Evolutionary conservation across 1,140 invertebrate species (phyloP), one percentile per base, ranked within the genome.

Genomic region (Tetramorium simillimum): DNA sequence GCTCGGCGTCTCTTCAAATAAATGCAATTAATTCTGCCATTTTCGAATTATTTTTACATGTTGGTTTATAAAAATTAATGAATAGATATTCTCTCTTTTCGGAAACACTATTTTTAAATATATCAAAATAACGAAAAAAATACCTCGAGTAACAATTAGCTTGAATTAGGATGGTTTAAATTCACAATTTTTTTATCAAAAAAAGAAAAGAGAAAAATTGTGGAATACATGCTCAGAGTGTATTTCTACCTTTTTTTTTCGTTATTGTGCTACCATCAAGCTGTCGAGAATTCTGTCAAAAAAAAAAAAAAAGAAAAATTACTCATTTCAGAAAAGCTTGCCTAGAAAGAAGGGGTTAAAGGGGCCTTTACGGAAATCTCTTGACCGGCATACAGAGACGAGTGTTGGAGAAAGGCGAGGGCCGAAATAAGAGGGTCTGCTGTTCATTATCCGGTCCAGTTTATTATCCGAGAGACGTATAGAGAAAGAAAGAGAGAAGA

Each of bases 391-490:
- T 28, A 58, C 18, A 21, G 24, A 73, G 40, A 84, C 28, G 53
- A 21, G 28, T 73, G 12, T 84, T n/a, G n/a, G 43, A 49, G 63
- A 81, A 84, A 73, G 53, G 49, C 37, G 67, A 73, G 51, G 73
- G 67, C n/a, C 40, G 40, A 84, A 84, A 84, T 62, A 73, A 84
- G 40, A 84, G n/a, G 53, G 53, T 33, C 53, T 40, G 40, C 14
- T 70, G 46, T 81, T 81, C 67, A 81, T 72, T 81, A 81, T 72
- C 53, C 67, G 37, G 40, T 49, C n/a, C 37, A 43, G 65, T 69
- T 81, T 81, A 72, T 81, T 81, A 81, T 72, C 40, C 49, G 46
- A 69, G 69, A 81, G 49, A 14, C 51, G 40, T 82, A 43, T 10
- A 60, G 12, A 58, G 21, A 46, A 10, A 78, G n/a, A 72, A 82